These are phyloP conservation scores for Halcyon badia DNA, from an alignment of 2,797 vertebrate genomes.

Conservation along the genomic window DNA sequence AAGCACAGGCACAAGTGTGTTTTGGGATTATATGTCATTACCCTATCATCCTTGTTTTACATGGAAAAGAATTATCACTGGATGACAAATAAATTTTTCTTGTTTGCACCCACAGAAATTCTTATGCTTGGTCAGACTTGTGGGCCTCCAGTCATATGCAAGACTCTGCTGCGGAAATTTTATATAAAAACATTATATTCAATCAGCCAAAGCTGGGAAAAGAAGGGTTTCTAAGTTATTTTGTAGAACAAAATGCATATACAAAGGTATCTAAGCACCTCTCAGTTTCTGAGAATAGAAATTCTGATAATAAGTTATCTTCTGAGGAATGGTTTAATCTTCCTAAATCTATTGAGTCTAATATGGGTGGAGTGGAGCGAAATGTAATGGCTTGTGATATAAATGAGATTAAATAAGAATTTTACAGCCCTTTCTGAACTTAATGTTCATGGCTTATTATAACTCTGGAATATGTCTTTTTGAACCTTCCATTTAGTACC, in stretches of 20 bases:
- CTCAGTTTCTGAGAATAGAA: neutral
- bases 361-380: neutral
- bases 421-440: neutral
- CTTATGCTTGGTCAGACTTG: neutral
- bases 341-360: neutral
- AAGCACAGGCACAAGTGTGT: neutral
- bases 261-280: neutral
- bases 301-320: neutral
- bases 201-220: neutral
- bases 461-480: neutral
- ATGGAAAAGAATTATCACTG: neutral
- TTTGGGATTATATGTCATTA: neutral
- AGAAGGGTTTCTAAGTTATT: neutral
- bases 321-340: neutral
- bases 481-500: neutral
- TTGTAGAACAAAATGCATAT: neutral
- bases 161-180: neutral
- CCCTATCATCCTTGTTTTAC: neutral
- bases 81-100: neutral
- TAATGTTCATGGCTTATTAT: neutral
- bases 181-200: neutral
- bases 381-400: neutral
- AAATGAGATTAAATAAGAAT: neutral
- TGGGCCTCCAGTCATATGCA: neutral
- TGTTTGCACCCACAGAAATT: neutral